phyloP scores from a whole-genome alignment of 2,797 vertebrate genomes.

The Furcifer pardalis region DNA sequence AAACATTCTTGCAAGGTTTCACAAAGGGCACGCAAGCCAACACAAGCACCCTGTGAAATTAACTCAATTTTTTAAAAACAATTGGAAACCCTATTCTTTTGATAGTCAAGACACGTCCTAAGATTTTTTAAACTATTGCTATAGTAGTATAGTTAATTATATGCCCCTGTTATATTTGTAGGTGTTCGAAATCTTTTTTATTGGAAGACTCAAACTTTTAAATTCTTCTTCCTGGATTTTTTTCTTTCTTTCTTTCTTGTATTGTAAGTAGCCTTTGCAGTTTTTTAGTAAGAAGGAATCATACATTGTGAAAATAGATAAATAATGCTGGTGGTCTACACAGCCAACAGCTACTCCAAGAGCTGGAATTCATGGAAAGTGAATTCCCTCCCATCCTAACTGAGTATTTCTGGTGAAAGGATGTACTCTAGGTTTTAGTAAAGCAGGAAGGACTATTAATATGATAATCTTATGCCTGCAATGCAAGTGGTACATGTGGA shows the following conservation, averaged over 20 bases:
- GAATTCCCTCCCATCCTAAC: background rate
- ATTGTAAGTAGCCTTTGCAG: background rate
- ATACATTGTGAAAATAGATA: background rate
- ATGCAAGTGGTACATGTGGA: too few relatives aligned
- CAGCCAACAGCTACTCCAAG: background rate
- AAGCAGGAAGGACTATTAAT: background rate
- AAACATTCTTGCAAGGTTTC: too few relatives aligned
- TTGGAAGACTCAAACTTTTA: background rate
- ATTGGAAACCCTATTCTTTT: too few relatives aligned
- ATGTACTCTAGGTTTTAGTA: background rate
- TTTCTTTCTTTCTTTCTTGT: background rate
- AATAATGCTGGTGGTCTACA: background rate
- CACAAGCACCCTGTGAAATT: too few relatives aligned
- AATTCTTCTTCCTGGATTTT: background rate
- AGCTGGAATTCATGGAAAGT: background rate
- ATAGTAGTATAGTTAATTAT: too few relatives aligned
- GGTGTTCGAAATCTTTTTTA: background rate
- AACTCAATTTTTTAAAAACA: too few relatives aligned
- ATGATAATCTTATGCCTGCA: background rate
- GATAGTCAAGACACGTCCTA: too few relatives aligned
- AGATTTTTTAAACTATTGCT: too few relatives aligned
- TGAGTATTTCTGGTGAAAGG: background rate
- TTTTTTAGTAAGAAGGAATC: background rate
- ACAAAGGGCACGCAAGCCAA: too few relatives aligned
- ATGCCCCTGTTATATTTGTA: background rate